Evolutionary conservation across 2,797 vertebrate species (phyloP).

Genomic region (Enteromius viviparus): DNA sequence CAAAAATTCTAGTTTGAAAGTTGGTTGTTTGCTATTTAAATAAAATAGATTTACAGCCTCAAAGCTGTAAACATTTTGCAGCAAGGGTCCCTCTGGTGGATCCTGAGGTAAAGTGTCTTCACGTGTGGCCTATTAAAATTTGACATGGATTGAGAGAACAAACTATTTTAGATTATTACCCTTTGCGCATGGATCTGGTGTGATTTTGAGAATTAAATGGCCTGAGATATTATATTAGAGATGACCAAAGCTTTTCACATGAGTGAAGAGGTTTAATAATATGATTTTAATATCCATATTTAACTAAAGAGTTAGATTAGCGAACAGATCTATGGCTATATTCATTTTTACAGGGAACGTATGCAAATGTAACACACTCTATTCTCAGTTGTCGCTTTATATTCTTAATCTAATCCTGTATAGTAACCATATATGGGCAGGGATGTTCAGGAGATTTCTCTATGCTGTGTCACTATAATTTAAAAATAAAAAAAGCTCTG

Average conservation of each 20-base stretch:
- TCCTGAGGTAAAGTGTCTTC: background rate
- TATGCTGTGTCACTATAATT: slow-evolving; percentile 61
- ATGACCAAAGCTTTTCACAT: background rate
- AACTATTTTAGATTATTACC: background rate
- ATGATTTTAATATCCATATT: background rate
- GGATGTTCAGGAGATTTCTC: slow-evolving; percentile 52
- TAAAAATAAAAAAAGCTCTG: slow-evolving; percentile 60
- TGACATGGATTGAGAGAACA: background rate
- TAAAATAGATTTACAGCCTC: no score
- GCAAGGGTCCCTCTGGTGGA: background rate
- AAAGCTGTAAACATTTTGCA: background rate
- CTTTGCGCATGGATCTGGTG: background rate
- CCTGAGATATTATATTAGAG: background rate
- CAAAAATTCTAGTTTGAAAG: background rate
- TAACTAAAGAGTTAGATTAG: background rate
- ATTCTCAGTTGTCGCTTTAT: background rate
- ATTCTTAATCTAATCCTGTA: slow-evolving; percentile 27
- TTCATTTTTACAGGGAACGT: background rate
- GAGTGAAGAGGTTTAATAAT: background rate
- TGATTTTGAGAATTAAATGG: background rate
- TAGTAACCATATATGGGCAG: slow-evolving; percentile 58
- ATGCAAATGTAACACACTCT: background rate
- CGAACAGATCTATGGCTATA: background rate
- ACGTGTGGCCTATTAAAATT: background rate
- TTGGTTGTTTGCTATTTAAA: background rate